These are phyloP conservation scores for Ptychoptera albimana DNA, from an alignment of 2,888 invertebrate genomes.

Conservation along the genomic window DNA sequence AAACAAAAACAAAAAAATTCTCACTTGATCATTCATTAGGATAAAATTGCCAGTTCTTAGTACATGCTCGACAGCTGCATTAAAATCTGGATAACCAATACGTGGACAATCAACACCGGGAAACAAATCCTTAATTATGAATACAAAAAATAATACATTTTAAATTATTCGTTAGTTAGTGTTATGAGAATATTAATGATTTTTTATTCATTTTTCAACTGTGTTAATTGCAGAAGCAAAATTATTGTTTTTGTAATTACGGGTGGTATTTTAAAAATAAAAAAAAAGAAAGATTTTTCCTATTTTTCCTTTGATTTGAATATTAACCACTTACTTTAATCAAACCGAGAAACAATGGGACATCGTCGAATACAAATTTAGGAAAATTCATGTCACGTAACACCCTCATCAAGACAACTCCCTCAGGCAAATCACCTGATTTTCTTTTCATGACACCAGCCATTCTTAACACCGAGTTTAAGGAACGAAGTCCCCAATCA, in stretches of 20 bases:
- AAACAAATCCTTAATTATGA: constrained; percentile 52
- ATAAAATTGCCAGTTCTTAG: constrained; percentile 52
- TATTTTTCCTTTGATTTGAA: background rate
- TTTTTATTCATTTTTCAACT: background rate
- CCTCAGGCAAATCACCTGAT: constrained; percentile 64
- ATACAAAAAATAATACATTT: background rate
- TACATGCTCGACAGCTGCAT: constrained; percentile 54
- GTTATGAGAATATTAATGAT: too few species aligned
- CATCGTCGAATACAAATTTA: constrained; percentile 84
- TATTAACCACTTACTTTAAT: constrained; percentile 36
- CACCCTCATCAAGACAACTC: constrained; percentile 79
- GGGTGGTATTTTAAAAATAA: background rate
- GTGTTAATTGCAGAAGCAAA: background rate
- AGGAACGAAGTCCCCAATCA: constrained; percentile 80
- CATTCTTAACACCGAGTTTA: constrained; percentile 85
- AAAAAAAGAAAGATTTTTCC: background rate
- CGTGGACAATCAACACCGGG: constrained; percentile 81
- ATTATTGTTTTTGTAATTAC: background rate
- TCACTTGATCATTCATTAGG: constrained; percentile 50
- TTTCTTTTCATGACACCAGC: constrained; percentile 74
- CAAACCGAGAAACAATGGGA: constrained; percentile 73
- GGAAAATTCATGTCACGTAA: constrained; percentile 86
- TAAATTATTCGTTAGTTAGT: background rate
- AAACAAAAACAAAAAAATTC: background rate
- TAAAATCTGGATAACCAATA: constrained; percentile 75